These are phyloP conservation scores for Falco concolor DNA, from an alignment of 2,797 vertebrate genomes.

Conservation along the genomic window DNA sequence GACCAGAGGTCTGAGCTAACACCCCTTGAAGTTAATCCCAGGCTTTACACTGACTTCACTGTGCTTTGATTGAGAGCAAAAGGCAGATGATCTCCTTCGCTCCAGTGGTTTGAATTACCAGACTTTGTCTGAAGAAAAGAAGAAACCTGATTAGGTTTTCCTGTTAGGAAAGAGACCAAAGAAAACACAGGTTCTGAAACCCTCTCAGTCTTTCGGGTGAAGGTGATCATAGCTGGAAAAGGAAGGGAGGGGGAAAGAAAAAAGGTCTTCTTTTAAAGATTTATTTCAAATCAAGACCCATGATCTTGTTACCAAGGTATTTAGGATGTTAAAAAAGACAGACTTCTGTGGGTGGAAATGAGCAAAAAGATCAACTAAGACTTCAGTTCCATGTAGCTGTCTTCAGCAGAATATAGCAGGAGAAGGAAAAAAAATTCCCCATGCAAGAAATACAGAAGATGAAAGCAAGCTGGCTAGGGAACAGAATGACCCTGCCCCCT, in stretches of 20 bases:
- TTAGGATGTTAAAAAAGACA: slow-evolving; percentile 47
- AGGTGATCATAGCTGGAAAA: not conserved
- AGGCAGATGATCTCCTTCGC: not conserved
- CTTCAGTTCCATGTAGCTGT: not conserved
- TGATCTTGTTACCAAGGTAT: slow-evolving; percentile 56
- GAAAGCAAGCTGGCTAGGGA: not conserved
- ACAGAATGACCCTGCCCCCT: not conserved
- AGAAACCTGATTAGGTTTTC: not conserved
- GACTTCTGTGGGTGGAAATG: slow-evolving; percentile 35
- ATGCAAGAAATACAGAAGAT: not conserved
- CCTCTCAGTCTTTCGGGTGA: not conserved
- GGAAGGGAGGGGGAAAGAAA: not conserved
- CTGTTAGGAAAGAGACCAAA: not conserved
- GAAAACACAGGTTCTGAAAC: not conserved
- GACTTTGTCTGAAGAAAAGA: not conserved
- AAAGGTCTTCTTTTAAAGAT: not conserved
- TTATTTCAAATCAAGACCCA: slow-evolving; percentile 28
- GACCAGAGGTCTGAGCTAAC: not conserved
- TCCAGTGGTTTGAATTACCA: not conserved
- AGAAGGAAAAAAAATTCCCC: not conserved
- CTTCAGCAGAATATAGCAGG: not conserved
- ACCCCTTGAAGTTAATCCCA: not conserved
- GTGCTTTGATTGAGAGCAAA: not conserved
- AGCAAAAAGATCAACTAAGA: slow-evolving; percentile 45
- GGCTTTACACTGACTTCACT: not conserved